A percentile compares a stretch with the other conserved stretches of the same genome.
Conservation (phyloP, 2,888 invertebrate genomes). For the Ptilodon capucinus region DNA sequence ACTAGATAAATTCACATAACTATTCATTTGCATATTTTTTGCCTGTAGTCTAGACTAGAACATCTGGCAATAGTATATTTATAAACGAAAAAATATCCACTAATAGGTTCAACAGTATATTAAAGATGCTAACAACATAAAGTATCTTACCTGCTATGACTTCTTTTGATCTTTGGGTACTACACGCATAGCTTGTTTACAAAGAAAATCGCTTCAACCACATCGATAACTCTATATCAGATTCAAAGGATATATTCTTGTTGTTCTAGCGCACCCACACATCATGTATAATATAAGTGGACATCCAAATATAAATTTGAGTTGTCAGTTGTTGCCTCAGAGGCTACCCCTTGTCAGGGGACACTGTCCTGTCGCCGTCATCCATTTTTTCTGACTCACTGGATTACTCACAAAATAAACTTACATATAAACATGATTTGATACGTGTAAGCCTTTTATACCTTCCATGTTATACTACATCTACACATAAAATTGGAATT, state of each 20-base stretch:
- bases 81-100: too few species aligned
- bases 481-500: too few species aligned
- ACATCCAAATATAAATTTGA: slow-evolving; percentile 47
- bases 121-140: too few species aligned
- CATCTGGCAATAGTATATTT: too few species aligned
- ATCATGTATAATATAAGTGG: slow-evolving; percentile 20
- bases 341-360: slow-evolving; percentile 54
- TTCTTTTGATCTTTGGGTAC: too few species aligned
- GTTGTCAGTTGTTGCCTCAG: slow-evolving; percentile 51
- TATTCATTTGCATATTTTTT: too few species aligned
- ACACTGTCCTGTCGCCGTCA: slow-evolving; percentile 38
- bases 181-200: too few species aligned
- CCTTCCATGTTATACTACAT: not conserved
- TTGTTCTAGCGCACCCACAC: slow-evolving; percentile 21
- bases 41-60: too few species aligned
- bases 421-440: slow-evolving; percentile 25
- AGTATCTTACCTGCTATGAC: too few species aligned
- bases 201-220: not conserved
- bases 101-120: too few species aligned
- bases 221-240: not conserved
- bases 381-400: slow-evolving; percentile 53
- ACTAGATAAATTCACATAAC: too few species aligned
- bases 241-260: slow-evolving; percentile 13
- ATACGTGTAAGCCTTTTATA: slow-evolving; percentile 20
- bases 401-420: slow-evolving; percentile 32